phyloP scores from a whole-genome alignment of 2,797 vertebrate genomes.

The Muscicapa comitata region DNA sequence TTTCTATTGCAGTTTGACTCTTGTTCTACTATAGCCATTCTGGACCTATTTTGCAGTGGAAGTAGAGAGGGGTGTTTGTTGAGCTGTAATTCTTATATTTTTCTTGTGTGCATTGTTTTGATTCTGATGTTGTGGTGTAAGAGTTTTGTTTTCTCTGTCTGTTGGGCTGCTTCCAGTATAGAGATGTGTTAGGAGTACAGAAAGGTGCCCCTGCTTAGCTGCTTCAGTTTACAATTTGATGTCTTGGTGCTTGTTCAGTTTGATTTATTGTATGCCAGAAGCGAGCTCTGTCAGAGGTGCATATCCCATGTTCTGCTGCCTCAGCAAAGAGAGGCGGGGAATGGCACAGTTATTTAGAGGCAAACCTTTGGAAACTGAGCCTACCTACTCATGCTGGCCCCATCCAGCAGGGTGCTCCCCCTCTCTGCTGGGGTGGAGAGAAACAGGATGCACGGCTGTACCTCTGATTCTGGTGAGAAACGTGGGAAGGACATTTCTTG shows the following conservation, averaged over 20 bases:
- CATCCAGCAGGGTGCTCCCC: not conserved
- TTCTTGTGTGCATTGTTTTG: not conserved
- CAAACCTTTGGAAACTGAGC: not conserved
- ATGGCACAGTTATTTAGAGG: not conserved
- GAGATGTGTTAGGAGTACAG: not conserved
- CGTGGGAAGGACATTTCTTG: not conserved
- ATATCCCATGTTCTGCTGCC: not conserved
- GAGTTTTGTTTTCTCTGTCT: not conserved
- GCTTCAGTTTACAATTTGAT: not conserved
- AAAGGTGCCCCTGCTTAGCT: not conserved
- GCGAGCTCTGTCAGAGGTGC: not conserved
- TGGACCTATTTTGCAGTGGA: not conserved
- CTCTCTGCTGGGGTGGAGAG: not conserved
- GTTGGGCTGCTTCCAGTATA: not conserved
- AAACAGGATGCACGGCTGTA: not conserved
- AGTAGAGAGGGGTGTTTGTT: not conserved
- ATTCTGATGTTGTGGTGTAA: not conserved
- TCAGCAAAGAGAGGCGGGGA: not conserved
- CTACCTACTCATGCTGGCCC: not conserved
- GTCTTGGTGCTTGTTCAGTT: not conserved
- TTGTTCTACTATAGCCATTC: not conserved
- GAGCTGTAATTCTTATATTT: not conserved
- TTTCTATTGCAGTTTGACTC: not conserved
- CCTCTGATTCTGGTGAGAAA: not conserved
- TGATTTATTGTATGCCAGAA: not conserved